Conservation (phyloP, 1,140 invertebrate genomes). For the Diorhabda sublineata region DNA sequence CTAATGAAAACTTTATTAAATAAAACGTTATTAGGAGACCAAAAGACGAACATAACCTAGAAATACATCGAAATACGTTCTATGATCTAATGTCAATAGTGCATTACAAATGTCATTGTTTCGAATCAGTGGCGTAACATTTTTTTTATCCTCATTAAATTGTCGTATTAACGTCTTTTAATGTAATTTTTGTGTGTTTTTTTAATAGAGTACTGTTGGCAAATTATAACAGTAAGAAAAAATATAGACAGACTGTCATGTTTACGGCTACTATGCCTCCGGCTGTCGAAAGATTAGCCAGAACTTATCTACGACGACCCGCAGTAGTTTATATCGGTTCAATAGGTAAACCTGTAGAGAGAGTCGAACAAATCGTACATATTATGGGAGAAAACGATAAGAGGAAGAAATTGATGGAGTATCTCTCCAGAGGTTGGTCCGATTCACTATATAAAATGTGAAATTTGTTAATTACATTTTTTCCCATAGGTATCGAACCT, state of each 20-base stretch:
- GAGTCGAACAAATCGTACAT: slow-evolving; percentile 96
- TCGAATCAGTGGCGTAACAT: no score
- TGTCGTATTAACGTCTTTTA: no score
- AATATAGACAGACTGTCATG: slow-evolving; percentile 99
- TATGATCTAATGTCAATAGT: no score
- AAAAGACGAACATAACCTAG: no score
- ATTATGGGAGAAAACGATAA: slow-evolving; percentile 94
- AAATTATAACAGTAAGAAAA: slow-evolving; percentile 96
- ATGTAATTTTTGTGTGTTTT: no score
- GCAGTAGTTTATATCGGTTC: slow-evolving; percentile 98
- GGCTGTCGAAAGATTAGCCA: slow-evolving; percentile 91
- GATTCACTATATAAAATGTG: neutral
- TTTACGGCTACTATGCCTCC: slow-evolving; percentile 99
- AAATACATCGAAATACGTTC: no score
- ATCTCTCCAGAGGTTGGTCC: slow-evolving; percentile 59
- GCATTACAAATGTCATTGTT: no score
- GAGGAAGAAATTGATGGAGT: slow-evolving; percentile 82
- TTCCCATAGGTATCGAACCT: slow-evolving; percentile 74
- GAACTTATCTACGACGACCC: slow-evolving; percentile 91
- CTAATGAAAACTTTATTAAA: no score
- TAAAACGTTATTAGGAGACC: no score
- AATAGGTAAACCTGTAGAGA: slow-evolving; percentile 96
- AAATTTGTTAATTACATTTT: neutral
- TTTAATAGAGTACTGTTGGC: slow-evolving; percentile 59
- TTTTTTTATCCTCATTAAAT: no score